These are phyloP conservation scores for Teinopalpus imperialis DNA, from an alignment of 2,888 invertebrate genomes.

Conservation along the genomic window DNA sequence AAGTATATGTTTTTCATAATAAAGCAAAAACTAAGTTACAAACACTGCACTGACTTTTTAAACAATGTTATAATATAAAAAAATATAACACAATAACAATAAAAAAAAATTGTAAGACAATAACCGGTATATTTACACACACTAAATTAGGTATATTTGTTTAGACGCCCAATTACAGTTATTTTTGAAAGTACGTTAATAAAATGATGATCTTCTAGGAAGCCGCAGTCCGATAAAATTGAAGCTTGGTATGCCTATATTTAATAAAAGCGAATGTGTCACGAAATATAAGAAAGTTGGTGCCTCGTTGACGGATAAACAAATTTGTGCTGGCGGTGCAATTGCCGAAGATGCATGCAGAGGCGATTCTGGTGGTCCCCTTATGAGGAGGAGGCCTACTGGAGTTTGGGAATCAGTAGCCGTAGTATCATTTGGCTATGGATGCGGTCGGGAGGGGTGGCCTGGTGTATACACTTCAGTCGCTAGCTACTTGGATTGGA, in stretches of 20 bases:
- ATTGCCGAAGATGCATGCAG: slow-evolving; percentile 86
- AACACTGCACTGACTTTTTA: no score
- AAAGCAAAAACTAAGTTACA: no score
- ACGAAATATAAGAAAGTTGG: slow-evolving; percentile 71
- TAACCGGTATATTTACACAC: no score
- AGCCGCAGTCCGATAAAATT: slow-evolving; percentile 84
- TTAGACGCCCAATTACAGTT: no score
- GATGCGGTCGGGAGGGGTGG: slow-evolving; percentile 84
- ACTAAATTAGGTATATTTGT: no score
- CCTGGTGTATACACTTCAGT: slow-evolving; percentile 87
- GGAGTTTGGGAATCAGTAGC: slow-evolving; percentile 83
- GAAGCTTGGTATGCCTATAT: slow-evolving; percentile 83
- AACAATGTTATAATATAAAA: no score
- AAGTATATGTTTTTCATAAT: no score
- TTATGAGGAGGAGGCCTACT: slow-evolving; percentile 82
- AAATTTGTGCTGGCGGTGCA: slow-evolving; percentile 87
- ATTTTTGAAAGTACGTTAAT: no score
- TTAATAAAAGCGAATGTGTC: slow-evolving; percentile 75
- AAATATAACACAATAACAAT: no score
- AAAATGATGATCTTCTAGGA: no score
- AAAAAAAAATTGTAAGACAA: no score
- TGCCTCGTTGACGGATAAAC: slow-evolving; percentile 75
- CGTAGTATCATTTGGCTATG: slow-evolving; percentile 86
- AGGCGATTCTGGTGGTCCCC: slow-evolving; percentile 90
- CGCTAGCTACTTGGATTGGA: slow-evolving; percentile 84